Base-by-base conservation (phyloP, 1,140 invertebrate species). In the Drosophila pseudoobscura region DNA sequence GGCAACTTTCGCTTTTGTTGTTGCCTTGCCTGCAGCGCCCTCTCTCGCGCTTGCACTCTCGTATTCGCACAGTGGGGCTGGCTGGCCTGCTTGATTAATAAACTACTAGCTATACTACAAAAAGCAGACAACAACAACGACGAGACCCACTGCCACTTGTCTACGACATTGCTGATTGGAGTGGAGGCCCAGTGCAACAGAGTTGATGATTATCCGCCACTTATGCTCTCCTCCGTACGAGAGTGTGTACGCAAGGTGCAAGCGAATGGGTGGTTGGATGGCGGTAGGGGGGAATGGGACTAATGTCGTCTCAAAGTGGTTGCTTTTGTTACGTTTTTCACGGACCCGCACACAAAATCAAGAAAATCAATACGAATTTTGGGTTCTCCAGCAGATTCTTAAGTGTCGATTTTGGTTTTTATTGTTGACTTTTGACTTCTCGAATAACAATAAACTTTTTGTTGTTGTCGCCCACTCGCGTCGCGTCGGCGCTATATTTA, bases 281-380 rank as follows among this genome's bases (percentile, higher is more conserved):
- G 44, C 47, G 46, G 71, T 61, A 52, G 70, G 62, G 53, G 71
- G 54, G 49, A 56, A 50, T 54, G 47, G 47, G 65, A 56, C 62
- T 63, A 44, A 60, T 54, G 61, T 60, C 46, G 69, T 49, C 56
- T 51, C 56, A 22, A 78, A 78, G 78, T 87, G 74, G 61, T 85
- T 75, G 77, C 46, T 63, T 56, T 68, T 73, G 50, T 55, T 58
- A 44, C 62, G 44, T 54, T 79, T 69, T 75, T 54, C 51, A 39
- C 29, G 44, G 46, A 20, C 60, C 61, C 62, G 63, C 41, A 46
- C 63, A 64, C 60, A 64, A 59, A 59, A 52, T 60, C 73, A 64
- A 68, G 77, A 85, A 88, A 87, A 87, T 85, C 83, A 88, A 88
- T 87, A 87, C 11, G 58, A 56, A 55, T 61, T 78, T 71, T 52